Evolutionary conservation across 2,888 invertebrate genomes (phyloP).

Genomic region (Rhopalosiphum nymphaeae): DNA sequence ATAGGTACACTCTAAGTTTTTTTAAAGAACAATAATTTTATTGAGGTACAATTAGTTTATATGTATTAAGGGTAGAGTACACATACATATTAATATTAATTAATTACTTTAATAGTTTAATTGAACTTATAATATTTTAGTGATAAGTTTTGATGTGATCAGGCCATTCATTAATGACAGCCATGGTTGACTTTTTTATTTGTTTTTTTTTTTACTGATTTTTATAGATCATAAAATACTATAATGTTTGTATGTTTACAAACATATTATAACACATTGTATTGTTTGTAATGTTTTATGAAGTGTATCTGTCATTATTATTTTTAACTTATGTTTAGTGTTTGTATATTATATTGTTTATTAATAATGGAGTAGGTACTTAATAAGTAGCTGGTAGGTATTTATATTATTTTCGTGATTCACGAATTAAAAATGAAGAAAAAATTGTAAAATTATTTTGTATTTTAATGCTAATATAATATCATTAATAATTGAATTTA

Average conservation of each 20-base stretch:
- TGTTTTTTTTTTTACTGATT: not conserved
- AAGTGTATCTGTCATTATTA: not conserved
- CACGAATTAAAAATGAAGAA: not conserved
- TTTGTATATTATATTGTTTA: not conserved
- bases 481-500: not conserved
- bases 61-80: not conserved
- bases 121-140: not conserved
- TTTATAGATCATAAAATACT: not conserved
- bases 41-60: not conserved
- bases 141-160: not conserved
- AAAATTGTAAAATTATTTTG: not conserved
- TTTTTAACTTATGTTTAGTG: not conserved
- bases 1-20: not conserved
- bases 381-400: not conserved
- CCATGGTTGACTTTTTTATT: not conserved
- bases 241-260: not conserved
- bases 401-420: not conserved
- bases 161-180: too few species aligned
- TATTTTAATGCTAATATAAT: not conserved
- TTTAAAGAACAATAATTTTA: not conserved
- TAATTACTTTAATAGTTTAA: not conserved
- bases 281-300: not conserved
- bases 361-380: conserved; percentile 4
- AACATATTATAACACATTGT: too few species aligned
- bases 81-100: not conserved